phyloP scores from a whole-genome alignment of 2,888 invertebrate species.

The Dicranocentrus wangi region DNA sequence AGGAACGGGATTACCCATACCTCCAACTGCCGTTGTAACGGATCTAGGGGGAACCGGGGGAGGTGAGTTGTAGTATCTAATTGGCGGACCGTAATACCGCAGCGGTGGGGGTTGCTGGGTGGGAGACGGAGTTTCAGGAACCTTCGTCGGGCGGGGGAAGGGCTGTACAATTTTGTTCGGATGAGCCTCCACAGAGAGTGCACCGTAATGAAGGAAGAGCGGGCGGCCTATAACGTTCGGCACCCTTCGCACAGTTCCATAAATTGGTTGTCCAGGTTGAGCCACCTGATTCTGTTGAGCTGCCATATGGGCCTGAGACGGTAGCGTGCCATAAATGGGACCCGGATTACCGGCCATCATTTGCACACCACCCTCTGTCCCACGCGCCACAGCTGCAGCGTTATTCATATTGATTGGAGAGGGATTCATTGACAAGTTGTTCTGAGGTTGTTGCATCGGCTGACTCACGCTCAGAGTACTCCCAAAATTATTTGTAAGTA shows the following conservation, averaged over 20 bases:
- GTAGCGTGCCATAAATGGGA: constrained; percentile 68
- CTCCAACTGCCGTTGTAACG: constrained; percentile 61
- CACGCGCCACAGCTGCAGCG: constrained; percentile 15
- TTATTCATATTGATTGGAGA: constrained; percentile 47
- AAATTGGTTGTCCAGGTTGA: constrained; percentile 68
- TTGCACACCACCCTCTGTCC: constrained; percentile 17
- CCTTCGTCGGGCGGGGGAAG: constrained; percentile 67
- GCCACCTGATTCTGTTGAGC: constrained; percentile 64
- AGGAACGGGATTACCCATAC: constrained; percentile 23
- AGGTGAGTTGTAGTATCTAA: constrained; percentile 70
- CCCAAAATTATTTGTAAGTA: constrained; percentile 64
- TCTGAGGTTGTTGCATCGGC: constrained; percentile 63
- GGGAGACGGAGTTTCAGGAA: constrained; percentile 72
- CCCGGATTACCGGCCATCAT: constrained; percentile 40
- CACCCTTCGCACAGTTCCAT: constrained; percentile 69
- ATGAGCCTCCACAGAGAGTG: constrained; percentile 72
- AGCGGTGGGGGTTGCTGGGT: constrained; percentile 71
- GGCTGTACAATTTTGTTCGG: constrained; percentile 71
- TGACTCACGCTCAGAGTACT: constrained; percentile 67
- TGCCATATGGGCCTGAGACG: constrained; percentile 63
- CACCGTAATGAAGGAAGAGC: constrained; percentile 72
- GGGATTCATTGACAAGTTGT: constrained; percentile 62
- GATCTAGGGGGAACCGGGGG: constrained; percentile 71
- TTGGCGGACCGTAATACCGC: constrained; percentile 72
- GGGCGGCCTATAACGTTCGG: constrained; percentile 70